Conservation (phyloP, 1,140 invertebrate genomes). For the Vanessa tameamea region DNA sequence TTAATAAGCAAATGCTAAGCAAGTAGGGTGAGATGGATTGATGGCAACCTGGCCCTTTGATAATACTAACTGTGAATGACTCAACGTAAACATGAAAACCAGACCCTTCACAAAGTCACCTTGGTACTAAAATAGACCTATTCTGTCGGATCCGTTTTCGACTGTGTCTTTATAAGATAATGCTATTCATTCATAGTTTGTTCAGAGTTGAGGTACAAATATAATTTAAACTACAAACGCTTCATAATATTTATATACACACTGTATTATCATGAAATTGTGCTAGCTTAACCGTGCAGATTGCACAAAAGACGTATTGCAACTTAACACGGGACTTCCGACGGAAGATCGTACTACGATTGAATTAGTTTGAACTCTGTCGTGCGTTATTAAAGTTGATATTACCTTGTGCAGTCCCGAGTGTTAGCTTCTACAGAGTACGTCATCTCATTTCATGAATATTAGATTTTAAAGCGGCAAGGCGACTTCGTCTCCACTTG, state of each 20-base stretch:
- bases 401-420: neutral
- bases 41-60: too few species aligned
- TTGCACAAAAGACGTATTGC: conserved; percentile 12
- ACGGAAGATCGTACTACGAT: neutral
- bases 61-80: too few species aligned
- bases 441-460: conserved; percentile 11
- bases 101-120: too few species aligned
- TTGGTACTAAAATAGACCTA: too few species aligned
- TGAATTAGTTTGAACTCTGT: neutral
- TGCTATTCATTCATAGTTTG: too few species aligned
- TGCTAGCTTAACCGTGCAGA: conserved; percentile 1
- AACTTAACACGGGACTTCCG: neutral
- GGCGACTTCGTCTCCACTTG: conserved; percentile 3
- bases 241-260: conserved; percentile 13
- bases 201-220: neutral
- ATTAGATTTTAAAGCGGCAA: conserved; percentile 25
- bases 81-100: too few species aligned
- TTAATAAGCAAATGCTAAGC: too few species aligned
- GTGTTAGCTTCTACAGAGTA: neutral
- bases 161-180: too few species aligned
- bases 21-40: too few species aligned
- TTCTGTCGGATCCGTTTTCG: too few species aligned
- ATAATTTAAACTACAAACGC: conserved; percentile 11
- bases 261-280: conserved; percentile 2
- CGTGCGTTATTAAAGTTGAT: neutral